Conservation (phyloP, 2,888 invertebrate genomes). For the Hemicrepidius hirtus region DNA sequence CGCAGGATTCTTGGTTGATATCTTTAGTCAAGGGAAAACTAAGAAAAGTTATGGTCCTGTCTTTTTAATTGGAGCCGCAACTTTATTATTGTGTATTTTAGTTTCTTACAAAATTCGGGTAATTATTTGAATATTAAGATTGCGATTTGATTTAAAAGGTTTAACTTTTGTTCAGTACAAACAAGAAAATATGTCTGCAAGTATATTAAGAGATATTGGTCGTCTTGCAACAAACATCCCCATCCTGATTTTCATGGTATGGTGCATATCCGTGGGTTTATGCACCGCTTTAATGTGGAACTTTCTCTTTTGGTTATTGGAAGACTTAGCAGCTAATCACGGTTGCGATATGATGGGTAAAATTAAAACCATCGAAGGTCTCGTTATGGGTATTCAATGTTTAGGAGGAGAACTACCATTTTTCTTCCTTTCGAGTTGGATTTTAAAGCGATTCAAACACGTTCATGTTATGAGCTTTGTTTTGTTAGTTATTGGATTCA, state of each 20-base stretch:
- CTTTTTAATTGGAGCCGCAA: constrained; percentile 83
- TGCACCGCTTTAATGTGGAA: constrained; percentile 92
- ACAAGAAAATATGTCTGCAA: constrained; percentile 79
- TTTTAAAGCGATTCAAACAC: constrained; percentile 87
- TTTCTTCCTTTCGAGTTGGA: constrained; percentile 87
- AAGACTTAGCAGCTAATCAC: constrained; percentile 78
- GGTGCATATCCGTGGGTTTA: constrained; percentile 88
- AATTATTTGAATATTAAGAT: background rate
- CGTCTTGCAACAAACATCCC: constrained; percentile 79
- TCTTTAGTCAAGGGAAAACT: constrained; percentile 78
- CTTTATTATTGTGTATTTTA: constrained; percentile 79
- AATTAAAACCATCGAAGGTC: constrained; percentile 73
- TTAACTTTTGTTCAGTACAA: constrained; percentile 75
- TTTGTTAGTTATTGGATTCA: constrained; percentile 84
- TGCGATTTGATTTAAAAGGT: too few species aligned
- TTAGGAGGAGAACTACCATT: constrained; percentile 91
- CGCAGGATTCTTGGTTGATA: constrained; percentile 86
- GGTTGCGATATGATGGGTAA: constrained; percentile 68
- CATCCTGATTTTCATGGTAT: constrained; percentile 84
- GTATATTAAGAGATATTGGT: constrained; percentile 81
- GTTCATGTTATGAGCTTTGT: constrained; percentile 89
- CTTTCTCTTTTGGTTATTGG: constrained; percentile 90
- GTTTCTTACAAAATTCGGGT: constrained; percentile 80
- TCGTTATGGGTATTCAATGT: constrained; percentile 71
- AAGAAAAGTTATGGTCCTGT: constrained; percentile 86